Evolutionary conservation across 2,888 invertebrate genomes (phyloP), one percentile per base, ranked within the genome.

Genomic region (Cantharis flavilabris): DNA sequence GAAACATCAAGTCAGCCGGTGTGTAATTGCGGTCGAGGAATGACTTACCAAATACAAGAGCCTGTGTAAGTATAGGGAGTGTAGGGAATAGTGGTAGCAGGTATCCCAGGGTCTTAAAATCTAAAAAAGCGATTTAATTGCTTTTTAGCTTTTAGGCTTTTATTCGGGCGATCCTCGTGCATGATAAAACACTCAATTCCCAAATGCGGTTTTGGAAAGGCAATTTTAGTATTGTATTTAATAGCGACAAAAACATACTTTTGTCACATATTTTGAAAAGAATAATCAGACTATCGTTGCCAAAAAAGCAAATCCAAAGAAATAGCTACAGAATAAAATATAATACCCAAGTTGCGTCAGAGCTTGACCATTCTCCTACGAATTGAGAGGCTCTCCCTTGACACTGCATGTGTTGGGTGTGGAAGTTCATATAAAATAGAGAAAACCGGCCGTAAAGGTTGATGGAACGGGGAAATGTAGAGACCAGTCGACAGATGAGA

Each of bases 401-500:
- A 78, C 75, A 75, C 75, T 75, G 72, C 75, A 73, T 72, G 72
- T 75, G 75, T 78, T 69, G 78, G 69, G 77, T 70, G 77, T 71
- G 70, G 70, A 72, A 71, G 71, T 77, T 77, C 72, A 77, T 77
- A 77, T 77, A 67, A 67, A 71, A 71, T 71, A 77, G 75, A 77
- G 78, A 73, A 75, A 76, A 73, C 26, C 16, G 73, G 76, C 70
- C 65, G 69, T 76, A 18, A 71, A 69, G 77, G 75, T 72, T 73
- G 75, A 72, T 72, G 70, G 70, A 67, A 75, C 72, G 78, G 69
- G 77, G 69, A 76, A 80, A 82, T 75, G 80, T 77, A 77, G 80
- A 78, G 81, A 79, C 73, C 79, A 81, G 80, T 81, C 81, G 86
- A 86, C 86, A 86, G 86, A 86, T 86, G 86, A 87, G 85, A 86